These are phyloP conservation scores for Epicauta chinensis DNA, from an alignment of 1,140 invertebrate species.

Conservation along the genomic window DNA sequence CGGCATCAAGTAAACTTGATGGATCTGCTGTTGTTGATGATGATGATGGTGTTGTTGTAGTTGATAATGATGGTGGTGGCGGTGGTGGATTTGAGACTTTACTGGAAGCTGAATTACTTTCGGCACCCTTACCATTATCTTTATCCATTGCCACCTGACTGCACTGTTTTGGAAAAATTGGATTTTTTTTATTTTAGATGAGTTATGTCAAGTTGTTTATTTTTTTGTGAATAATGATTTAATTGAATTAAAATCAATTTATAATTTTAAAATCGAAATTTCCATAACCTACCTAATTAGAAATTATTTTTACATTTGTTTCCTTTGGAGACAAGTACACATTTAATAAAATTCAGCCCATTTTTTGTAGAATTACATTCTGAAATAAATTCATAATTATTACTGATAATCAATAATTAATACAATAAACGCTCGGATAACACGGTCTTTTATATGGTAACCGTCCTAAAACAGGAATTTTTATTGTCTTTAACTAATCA, in stretches of 20 bases:
- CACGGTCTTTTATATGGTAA: no score
- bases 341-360: constrained; percentile 33
- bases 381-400: constrained; percentile 22
- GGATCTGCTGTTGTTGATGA: constrained; percentile 35
- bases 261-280: not conserved
- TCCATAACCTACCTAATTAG: no score
- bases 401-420: no score
- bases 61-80: no score
- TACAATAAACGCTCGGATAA: no score
- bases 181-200: not conserved
- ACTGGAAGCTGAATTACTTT: constrained; percentile 39
- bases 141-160: constrained; percentile 42
- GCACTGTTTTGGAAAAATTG: constrained; percentile 13
- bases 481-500: no score
- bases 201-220: not conserved
- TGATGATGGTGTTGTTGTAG: no score
- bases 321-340: constrained; percentile 19
- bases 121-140: constrained; percentile 42
- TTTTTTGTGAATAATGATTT: not conserved
- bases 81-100: constrained; percentile 35
- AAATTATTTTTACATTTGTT: constrained; percentile 13
- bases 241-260: not conserved
- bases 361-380: constrained; percentile 29
- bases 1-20: constrained; percentile 55
- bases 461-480: no score